These are phyloP conservation scores for Gambusia affinis DNA, from an alignment of 2,113 vertebrate species.

Conservation along the genomic window DNA sequence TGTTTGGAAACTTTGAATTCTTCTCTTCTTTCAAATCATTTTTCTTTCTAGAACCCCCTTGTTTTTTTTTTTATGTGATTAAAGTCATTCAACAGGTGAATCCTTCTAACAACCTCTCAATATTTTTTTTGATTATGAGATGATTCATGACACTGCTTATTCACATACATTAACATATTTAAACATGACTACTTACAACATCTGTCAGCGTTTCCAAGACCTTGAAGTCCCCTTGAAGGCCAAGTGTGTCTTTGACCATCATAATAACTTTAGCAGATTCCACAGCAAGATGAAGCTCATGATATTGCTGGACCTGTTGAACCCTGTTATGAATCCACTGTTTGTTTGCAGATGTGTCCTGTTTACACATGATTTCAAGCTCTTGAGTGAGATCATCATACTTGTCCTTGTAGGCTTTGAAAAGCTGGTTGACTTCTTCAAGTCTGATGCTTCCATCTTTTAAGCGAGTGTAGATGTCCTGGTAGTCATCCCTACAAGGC, in stretches of 20 bases:
- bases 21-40: background rate
- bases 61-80: background rate
- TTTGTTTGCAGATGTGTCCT: conserved; percentile 28
- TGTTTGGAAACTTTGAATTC: no score
- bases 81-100: background rate
- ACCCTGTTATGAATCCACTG: conserved; percentile 83
- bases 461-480: conserved; percentile 70
- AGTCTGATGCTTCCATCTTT: conserved; percentile 82
- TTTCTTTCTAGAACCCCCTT: background rate
- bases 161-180: background rate
- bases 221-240: conserved; percentile 86
- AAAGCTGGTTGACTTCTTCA: conserved; percentile 77
- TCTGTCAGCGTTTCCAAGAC: conserved; percentile 79
- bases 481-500: conserved; percentile 73
- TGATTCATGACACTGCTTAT: background rate
- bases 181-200: conserved; percentile 81
- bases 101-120: background rate
- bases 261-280: conserved; percentile 83
- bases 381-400: conserved; percentile 79
- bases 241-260: conserved; percentile 79
- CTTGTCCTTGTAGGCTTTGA: conserved; percentile 77
- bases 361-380: conserved; percentile 74
- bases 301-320: conserved; percentile 89
- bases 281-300: conserved; percentile 86
- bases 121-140: background rate